phyloP scores from a whole-genome alignment of 2,888 invertebrate species.

The Mimumesa dahlbomi region DNA sequence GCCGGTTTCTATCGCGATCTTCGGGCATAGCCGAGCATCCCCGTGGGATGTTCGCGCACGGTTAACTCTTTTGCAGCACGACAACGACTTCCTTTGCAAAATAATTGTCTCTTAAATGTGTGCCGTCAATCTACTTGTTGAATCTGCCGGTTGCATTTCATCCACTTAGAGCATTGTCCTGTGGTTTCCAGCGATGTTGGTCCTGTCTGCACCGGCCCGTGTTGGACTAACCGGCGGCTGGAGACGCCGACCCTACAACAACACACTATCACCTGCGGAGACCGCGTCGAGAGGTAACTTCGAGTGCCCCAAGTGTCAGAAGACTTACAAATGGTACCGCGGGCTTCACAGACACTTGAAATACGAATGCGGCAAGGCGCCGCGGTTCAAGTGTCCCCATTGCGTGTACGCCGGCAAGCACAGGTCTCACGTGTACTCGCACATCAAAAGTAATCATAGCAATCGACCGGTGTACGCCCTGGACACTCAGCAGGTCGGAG shows the following conservation, averaged over 20 bases:
- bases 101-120: conserved; percentile 49
- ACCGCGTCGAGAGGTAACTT: conserved; percentile 66
- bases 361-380: conserved; percentile 77
- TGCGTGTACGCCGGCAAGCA: conserved; percentile 82
- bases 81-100: conserved; percentile 8
- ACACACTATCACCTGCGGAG: conserved; percentile 18
- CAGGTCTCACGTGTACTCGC: conserved; percentile 82
- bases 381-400: conserved; percentile 80
- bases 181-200: conserved; percentile 56
- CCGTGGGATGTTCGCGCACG: not conserved
- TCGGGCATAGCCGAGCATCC: no score
- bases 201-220: conserved; percentile 34
- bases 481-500: conserved; percentile 67
- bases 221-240: conserved; percentile 17
- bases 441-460: conserved; percentile 79
- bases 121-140: conserved; percentile 34
- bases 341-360: conserved; percentile 82
- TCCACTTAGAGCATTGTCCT: conserved; percentile 47
- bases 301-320: conserved; percentile 82
- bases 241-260: conserved; percentile 32
- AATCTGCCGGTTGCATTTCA: conserved; percentile 6
- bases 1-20: no score
- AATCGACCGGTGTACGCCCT: conserved; percentile 69
- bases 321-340: conserved; percentile 83
- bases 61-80: not conserved